phyloP scores from a whole-genome alignment of 2,888 invertebrate species.

The Tillus elongatus region DNA sequence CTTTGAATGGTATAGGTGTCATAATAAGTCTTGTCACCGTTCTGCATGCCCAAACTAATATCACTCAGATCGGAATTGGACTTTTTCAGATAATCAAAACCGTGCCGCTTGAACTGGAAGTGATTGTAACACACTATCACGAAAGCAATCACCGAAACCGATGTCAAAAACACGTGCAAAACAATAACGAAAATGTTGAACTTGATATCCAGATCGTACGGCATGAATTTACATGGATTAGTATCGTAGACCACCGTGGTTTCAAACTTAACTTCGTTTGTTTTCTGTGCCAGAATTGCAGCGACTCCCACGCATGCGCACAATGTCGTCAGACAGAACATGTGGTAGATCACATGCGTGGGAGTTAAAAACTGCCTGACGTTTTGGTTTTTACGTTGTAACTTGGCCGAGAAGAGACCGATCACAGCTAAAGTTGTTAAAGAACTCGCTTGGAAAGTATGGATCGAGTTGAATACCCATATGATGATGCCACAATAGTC shows the following conservation, averaged over 20 bases:
- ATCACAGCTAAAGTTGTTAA: slow-evolving; percentile 45
- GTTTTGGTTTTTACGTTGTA: slow-evolving; percentile 34
- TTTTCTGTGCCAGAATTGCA: slow-evolving; percentile 42
- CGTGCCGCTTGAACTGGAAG: slow-evolving; percentile 27
- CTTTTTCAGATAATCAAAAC: slow-evolving; percentile 39
- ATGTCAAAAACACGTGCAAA: slow-evolving; percentile 44
- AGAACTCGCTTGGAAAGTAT: slow-evolving; percentile 46
- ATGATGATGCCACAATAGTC: slow-evolving; percentile 43
- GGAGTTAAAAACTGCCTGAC: slow-evolving; percentile 38
- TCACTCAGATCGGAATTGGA: slow-evolving; percentile 40
- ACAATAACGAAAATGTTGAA: slow-evolving; percentile 46
- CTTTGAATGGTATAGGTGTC: slow-evolving; percentile 36
- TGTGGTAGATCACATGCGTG: slow-evolving; percentile 43
- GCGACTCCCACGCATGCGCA: slow-evolving; percentile 48
- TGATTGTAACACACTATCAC: slow-evolving; percentile 36
- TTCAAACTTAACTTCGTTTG: slow-evolving; percentile 14
- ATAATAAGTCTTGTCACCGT: slow-evolving; percentile 29
- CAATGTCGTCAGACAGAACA: slow-evolving; percentile 45
- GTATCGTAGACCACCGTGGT: slow-evolving; percentile 11
- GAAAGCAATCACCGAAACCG: slow-evolving; percentile 42
- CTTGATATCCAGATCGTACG: slow-evolving; percentile 42
- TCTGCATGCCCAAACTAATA: slow-evolving; percentile 29
- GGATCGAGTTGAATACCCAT: slow-evolving; percentile 45
- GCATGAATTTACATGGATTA: slow-evolving; percentile 41
- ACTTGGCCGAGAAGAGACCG: slow-evolving; percentile 39